Conservation (phyloP, 2,888 invertebrate species). For the Tryphoninae sp. region DNA sequence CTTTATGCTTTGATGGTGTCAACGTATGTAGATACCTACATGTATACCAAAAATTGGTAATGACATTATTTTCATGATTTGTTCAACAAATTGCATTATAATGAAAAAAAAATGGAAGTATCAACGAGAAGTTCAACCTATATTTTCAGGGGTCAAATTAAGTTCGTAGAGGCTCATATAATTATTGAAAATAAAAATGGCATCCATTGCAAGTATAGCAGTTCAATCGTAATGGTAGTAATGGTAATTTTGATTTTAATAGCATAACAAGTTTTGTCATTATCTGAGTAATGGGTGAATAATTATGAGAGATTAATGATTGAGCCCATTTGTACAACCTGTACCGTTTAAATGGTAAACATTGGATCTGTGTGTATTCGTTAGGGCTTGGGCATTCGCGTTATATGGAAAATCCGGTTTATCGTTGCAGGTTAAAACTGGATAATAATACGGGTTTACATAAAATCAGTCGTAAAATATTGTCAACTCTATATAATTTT, state of each 20-base stretch:
- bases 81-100: too few relatives aligned
- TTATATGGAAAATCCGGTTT: constrained; percentile 26
- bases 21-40: neutral
- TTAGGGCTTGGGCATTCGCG: neutral
- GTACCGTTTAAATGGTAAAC: too few relatives aligned
- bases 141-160: too few relatives aligned
- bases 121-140: too few relatives aligned
- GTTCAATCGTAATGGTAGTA: too few relatives aligned
- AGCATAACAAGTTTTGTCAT: neutral
- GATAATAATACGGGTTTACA: neutral
- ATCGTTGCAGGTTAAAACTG: neutral
- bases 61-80: too few relatives aligned
- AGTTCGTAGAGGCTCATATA: too few relatives aligned
- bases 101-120: too few relatives aligned
- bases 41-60: neutral
- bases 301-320: neutral
- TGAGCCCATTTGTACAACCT: too few relatives aligned
- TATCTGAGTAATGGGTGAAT: neutral
- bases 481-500: constrained; percentile 23
- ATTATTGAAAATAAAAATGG: too few relatives aligned
- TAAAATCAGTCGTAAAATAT: constrained; percentile 45
- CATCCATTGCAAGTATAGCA: too few relatives aligned
- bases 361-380: neutral
- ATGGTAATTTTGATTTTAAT: too few relatives aligned
- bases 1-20: neutral